Conservation (phyloP, 1,140 invertebrate species). For the Aleiodes sp. region DNA sequence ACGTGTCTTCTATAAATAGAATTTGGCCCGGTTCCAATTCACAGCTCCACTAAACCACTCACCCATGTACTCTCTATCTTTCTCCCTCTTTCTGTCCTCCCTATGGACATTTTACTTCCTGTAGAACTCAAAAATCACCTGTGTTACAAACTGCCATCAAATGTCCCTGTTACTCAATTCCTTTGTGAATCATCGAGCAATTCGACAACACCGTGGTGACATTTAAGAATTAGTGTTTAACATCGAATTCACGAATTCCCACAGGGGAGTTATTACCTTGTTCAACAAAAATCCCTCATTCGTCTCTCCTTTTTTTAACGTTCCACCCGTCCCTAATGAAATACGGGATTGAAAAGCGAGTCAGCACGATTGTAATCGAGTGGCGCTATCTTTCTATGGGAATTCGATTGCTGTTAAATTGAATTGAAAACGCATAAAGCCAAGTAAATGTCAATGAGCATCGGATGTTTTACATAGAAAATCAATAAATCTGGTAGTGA, state of each 20-base stretch:
- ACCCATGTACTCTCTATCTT: background rate
- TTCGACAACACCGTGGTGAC: background rate
- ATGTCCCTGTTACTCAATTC: background rate
- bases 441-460: too few relatives aligned
- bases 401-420: too few relatives aligned
- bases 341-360: too few relatives aligned
- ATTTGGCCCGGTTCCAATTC: slow-evolving; percentile 1
- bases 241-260: background rate
- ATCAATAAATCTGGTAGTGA: too few relatives aligned
- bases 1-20: slow-evolving; percentile 14
- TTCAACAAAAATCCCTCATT: background rate
- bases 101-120: slow-evolving; percentile 1
- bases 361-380: too few relatives aligned
- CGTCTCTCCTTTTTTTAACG: too few relatives aligned
- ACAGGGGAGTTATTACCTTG: background rate
- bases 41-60: background rate
- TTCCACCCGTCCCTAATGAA: too few relatives aligned
- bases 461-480: too few relatives aligned
- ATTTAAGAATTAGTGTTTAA: background rate
- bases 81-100: background rate
- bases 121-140: background rate
- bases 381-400: too few relatives aligned
- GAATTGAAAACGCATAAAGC: too few relatives aligned
- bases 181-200: background rate
- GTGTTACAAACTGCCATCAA: too few relatives aligned